These are phyloP conservation scores for Limosa lapponica DNA, from an alignment of 2,797 vertebrate species.

Conservation along the genomic window DNA sequence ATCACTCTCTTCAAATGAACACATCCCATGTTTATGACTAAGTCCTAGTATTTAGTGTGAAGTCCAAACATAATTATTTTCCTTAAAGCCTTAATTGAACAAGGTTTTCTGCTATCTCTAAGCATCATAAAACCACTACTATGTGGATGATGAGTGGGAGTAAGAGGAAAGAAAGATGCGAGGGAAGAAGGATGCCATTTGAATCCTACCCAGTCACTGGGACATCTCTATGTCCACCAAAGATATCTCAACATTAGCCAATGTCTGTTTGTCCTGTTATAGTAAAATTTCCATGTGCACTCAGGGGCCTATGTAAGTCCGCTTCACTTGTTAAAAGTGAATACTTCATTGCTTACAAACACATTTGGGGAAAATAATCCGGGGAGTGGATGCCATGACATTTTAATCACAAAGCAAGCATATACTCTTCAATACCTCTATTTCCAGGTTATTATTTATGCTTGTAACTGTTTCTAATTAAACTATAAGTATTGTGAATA, in stretches of 20 bases:
- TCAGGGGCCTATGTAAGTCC: neutral
- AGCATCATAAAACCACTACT: neutral
- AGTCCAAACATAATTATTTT: neutral
- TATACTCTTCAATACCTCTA: neutral
- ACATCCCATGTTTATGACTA: neutral
- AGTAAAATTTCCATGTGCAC: neutral
- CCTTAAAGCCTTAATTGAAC: neutral
- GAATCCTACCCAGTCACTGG: neutral
- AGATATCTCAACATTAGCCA: neutral
- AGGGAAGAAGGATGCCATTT: neutral
- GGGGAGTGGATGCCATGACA: neutral
- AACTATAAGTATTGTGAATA: neutral
- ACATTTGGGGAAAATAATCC: neutral
- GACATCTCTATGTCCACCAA: rapidly evolving
- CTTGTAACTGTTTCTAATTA: neutral
- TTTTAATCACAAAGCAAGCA: neutral
- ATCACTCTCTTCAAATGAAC: rapidly evolving
- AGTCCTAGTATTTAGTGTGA: neutral
- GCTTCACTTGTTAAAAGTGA: neutral
- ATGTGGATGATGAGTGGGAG: rapidly evolving
- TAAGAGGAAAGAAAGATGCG: neutral
- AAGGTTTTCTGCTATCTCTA: neutral
- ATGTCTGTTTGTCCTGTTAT: neutral
- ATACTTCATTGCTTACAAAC: neutral
- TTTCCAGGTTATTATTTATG: neutral